These are phyloP conservation scores for Drosophila equinoxialis DNA, from an alignment of 1,140 invertebrate genomes.

Conservation along the genomic window DNA sequence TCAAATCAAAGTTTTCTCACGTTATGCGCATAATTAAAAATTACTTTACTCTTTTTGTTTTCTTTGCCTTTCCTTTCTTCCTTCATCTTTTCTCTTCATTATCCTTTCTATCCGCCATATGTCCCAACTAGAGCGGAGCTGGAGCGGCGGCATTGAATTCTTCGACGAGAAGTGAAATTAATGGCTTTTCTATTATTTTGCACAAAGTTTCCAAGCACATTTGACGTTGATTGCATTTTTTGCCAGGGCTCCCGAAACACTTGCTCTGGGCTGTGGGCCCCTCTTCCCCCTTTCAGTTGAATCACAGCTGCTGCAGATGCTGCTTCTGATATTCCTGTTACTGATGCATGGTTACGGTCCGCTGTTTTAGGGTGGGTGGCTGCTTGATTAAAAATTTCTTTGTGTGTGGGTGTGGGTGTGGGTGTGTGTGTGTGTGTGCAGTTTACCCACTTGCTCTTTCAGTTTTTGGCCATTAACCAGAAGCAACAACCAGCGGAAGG, in stretches of 20 bases:
- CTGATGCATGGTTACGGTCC: slow-evolving; percentile 38
- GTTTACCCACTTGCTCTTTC: slow-evolving; percentile 16
- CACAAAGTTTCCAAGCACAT: slow-evolving; percentile 78
- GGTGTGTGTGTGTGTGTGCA: slow-evolving; percentile 45
- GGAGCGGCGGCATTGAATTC: slow-evolving; percentile 40
- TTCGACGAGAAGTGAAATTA: slow-evolving; percentile 80
- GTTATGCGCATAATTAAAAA: slow-evolving; percentile 79
- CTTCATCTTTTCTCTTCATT: slow-evolving; percentile 3
- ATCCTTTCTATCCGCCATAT: slow-evolving; percentile 35
- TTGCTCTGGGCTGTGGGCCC: slow-evolving; percentile 9
- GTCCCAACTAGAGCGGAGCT: slow-evolving; percentile 32
- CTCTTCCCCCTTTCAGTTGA: slow-evolving; percentile 27
- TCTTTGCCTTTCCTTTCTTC: background rate
- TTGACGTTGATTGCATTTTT: slow-evolving; percentile 81
- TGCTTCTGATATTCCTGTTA: slow-evolving; percentile 18
- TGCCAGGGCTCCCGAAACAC: slow-evolving; percentile 47
- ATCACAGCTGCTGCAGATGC: slow-evolving; percentile 77
- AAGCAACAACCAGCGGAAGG: slow-evolving; percentile 6
- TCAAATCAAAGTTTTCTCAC: slow-evolving; percentile 64
- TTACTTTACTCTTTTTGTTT: slow-evolving; percentile 51
- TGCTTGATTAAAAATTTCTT: slow-evolving; percentile 77
- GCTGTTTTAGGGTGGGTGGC: slow-evolving; percentile 24
- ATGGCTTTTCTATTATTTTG: slow-evolving; percentile 81
- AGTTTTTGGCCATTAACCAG: slow-evolving; percentile 48
- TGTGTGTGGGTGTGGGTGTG: slow-evolving; percentile 45